Evolutionary conservation across 2,113 vertebrate genomes (phyloP), one percentile per base, ranked within the genome.

Genomic region (Tautogolabrus adspersus): DNA sequence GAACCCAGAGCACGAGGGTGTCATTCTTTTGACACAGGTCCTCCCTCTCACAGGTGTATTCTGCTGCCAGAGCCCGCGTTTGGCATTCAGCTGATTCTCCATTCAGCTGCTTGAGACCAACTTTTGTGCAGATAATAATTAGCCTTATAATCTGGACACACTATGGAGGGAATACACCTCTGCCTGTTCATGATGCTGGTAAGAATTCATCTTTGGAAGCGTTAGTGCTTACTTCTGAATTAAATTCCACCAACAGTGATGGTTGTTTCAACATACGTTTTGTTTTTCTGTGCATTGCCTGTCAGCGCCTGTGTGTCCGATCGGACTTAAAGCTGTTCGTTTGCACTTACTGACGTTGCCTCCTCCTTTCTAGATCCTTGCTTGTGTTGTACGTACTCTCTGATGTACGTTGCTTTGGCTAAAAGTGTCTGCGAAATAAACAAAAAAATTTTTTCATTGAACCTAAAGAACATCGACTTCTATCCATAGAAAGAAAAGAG

Each of bases 121-220:
- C 30, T 34, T 34, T 34, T 34, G 30, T 34, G 30, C 30, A 34
- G 30, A 34, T 34, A 34, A 34, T 34, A 34, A 34, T 34, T 34
- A 34, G 30, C 30, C 30, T 40, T 11, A 1, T 10, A 0, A 21
- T 23, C 30, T 52, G 72, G 61, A 57, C 49, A 23, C 11, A 83
- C 13, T 0, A 93, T 91, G 86, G 77, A 47, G 59, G 72, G 15
- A 6, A 60, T 71, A 16, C n/a, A 44, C 2, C 18, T 77, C 10
- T 2, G 49, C 60, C 9, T 89, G 72, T 61, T 93, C 15, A 1
- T 80, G 0, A 23, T 77, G 12, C 75, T 91, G 90, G 91, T 91
- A 89, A 89, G 89, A 61, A 47, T 44, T 21, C 52, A 51, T 42
- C 5, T 44, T 56, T 1, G 3, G 22, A 38, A 49, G 15, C 1